phyloP scores from a whole-genome alignment of 2,888 invertebrate species.

The Amblyjoppa fuscipennis region DNA sequence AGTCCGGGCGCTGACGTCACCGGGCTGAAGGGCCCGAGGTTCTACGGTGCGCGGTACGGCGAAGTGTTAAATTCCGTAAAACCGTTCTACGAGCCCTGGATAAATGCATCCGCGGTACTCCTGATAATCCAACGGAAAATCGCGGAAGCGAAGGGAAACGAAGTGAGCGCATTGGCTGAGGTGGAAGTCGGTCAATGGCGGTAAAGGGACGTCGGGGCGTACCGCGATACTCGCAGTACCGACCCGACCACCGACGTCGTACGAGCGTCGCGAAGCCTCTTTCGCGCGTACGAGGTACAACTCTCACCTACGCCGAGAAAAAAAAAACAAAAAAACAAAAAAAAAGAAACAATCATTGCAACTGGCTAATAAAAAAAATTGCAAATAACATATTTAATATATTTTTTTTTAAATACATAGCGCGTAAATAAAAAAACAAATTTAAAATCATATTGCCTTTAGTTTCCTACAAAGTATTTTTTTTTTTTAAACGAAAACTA shows the following conservation, averaged over 20 bases:
- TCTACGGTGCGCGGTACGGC: slow-evolving; percentile 11
- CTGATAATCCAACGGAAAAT: slow-evolving; percentile 64
- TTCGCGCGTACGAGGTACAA: slow-evolving; percentile 60
- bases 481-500: no score
- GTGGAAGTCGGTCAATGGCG: slow-evolving; percentile 80
- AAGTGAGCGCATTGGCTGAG: slow-evolving; percentile 73
- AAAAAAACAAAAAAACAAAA: neutral
- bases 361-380: slow-evolving; percentile 27
- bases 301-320: slow-evolving; percentile 3
- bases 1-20: slow-evolving; percentile 52
- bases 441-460: no score
- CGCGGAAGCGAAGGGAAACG: slow-evolving; percentile 69
- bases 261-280: slow-evolving; percentile 68
- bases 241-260: slow-evolving; percentile 80
- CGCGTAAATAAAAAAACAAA: no score
- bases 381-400: neutral
- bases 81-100: slow-evolving; percentile 36
- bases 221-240: slow-evolving; percentile 79
- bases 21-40: slow-evolving; percentile 20
- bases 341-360: neutral
- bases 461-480: no score
- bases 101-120: slow-evolving; percentile 56
- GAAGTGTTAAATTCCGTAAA: neutral
- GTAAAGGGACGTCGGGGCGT: slow-evolving; percentile 79
- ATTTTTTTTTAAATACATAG: no score